Evolutionary conservation across 2,113 vertebrate genomes (phyloP), one percentile per base, ranked within the genome.

Genomic region (Daphoenositta chrysoptera): DNA sequence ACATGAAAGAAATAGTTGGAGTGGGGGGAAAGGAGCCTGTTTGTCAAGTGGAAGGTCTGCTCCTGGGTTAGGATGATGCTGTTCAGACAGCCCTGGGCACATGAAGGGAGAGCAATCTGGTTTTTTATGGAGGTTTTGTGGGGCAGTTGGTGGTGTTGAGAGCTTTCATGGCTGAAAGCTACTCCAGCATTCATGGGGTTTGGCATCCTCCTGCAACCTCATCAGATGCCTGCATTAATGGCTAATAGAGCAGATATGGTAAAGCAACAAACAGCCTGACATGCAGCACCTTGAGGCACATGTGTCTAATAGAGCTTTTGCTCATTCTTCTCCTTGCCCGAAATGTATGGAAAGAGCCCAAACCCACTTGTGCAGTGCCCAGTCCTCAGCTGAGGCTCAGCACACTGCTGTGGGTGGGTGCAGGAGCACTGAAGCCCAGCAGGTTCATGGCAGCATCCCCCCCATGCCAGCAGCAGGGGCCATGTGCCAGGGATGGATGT

Each of bases 391-490:
- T 4, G 8, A 56, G 65, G 65, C 80, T 85, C 70, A 39, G 70
- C 61, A 44, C 12, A 0, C 10, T 0, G 0, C 50, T 19, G 39
- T 4, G 23, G 33, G 35, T 13, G 31, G 79, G 39, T 71, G 76
- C 66, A 76, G 87, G 50, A 66, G 57, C 6, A n/a, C 45, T 28
- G 18, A 28, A 51, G 37, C 24, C 45, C 9, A 4, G n/a, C n/a
- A 47, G 39, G 30, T 17, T 79, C 30, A 1, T 26, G 13, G 77
- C 45, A n/a, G 78, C 21, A 14, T 18, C 6, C 13, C 19, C 45
- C 28, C 47, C 2, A 2, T 50, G 76, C 21, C 40, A 42, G 56
- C 76, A 37, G 66, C 69, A 23, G 71, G 54, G 31, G 7, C 40
- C 10, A 5, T 3, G 18, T 45, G 84, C 37, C 10, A 3, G 13